Percentiles rank a stretch among this genome's conserved stretches.
These are phyloP conservation scores for Lycia hirtaria DNA, from an alignment of 2,888 invertebrate genomes.

Conservation along the genomic window DNA sequence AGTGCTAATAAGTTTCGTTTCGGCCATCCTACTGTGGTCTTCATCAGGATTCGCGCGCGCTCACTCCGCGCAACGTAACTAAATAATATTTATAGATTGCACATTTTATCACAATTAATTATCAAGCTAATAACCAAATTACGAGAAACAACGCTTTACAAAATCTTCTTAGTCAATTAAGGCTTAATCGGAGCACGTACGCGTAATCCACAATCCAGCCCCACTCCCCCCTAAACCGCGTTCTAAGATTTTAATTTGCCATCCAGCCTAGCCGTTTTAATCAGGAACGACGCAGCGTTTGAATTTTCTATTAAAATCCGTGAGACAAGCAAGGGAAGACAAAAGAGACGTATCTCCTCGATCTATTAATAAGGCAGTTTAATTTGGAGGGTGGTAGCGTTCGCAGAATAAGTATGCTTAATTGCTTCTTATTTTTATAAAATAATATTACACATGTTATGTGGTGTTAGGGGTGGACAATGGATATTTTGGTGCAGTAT, in stretches of 20 bases:
- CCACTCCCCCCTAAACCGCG: slow-evolving; percentile 51
- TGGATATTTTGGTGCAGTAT: too few species aligned
- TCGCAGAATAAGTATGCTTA: slow-evolving; percentile 42
- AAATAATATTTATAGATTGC: too few species aligned
- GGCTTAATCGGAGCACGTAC: slow-evolving; percentile 9
- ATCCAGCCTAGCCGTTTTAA: slow-evolving; percentile 74
- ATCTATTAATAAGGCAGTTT: slow-evolving; percentile 83
- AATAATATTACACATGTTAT: too few species aligned
- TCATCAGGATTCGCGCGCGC: too few species aligned
- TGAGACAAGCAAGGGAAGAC: slow-evolving; percentile 71
- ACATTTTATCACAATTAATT: too few species aligned
- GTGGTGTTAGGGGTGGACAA: too few species aligned
- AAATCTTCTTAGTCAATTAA: slow-evolving; percentile 2
- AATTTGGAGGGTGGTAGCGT: slow-evolving; percentile 65
- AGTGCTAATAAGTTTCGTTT: too few species aligned
- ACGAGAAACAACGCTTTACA: neutral
- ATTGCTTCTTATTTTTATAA: neutral
- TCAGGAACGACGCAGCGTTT: slow-evolving; percentile 73
- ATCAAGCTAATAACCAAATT: slow-evolving; percentile 1
- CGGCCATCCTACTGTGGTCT: too few species aligned
- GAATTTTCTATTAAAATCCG: slow-evolving; percentile 80
- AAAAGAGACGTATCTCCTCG: slow-evolving; percentile 76
- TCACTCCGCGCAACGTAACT: too few species aligned
- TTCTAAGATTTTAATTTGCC: slow-evolving; percentile 76
- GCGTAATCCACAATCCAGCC: slow-evolving; percentile 8